A percentile compares a stretch with the other conserved stretches of the same genome.
phyloP scores from a whole-genome alignment of 2,797 vertebrate species.

The Sebastes miniatus region DNA sequence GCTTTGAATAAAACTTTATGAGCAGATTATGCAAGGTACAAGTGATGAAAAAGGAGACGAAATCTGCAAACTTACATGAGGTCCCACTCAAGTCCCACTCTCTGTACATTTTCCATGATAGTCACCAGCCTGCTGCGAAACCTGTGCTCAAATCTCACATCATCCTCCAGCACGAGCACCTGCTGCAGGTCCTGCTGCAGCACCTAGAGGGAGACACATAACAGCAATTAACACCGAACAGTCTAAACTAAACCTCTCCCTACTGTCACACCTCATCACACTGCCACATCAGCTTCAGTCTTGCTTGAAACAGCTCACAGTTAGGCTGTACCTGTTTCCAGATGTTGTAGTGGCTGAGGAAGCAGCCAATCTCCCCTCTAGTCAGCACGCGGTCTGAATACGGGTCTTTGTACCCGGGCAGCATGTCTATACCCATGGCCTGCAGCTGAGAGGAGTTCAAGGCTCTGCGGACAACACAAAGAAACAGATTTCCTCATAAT shows the following conservation, averaged over 20 bases:
- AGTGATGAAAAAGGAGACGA: background rate
- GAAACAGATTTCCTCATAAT: background rate
- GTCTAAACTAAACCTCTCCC: background rate
- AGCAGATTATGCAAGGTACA: background rate
- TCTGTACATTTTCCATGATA: conserved; percentile 83
- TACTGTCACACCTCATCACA: background rate
- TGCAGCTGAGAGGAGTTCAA: conserved; percentile 88
- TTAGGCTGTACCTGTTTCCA: conserved; percentile 86
- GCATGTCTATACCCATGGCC: conserved; percentile 86
- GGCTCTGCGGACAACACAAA: conserved; percentile 68
- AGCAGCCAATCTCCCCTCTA: conserved; percentile 89
- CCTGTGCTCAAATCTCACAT: conserved; percentile 87
- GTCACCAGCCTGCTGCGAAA: conserved; percentile 84
- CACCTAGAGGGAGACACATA: conserved; percentile 74
- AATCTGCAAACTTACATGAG: conserved; percentile 82
- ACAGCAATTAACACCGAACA: background rate
- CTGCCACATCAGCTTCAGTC: background rate
- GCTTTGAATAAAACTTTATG: background rate
- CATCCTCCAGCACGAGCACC: conserved; percentile 87
- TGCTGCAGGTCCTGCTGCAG: conserved; percentile 81
- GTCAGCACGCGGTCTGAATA: conserved; percentile 88
- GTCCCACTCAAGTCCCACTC: conserved; percentile 85
- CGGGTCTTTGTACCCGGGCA: conserved; percentile 87
- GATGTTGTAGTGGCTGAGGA: conserved; percentile 89
- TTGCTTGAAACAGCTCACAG: background rate